These are phyloP conservation scores for Danio albolineatus DNA, from an alignment of 2,797 vertebrate species.

Conservation along the genomic window DNA sequence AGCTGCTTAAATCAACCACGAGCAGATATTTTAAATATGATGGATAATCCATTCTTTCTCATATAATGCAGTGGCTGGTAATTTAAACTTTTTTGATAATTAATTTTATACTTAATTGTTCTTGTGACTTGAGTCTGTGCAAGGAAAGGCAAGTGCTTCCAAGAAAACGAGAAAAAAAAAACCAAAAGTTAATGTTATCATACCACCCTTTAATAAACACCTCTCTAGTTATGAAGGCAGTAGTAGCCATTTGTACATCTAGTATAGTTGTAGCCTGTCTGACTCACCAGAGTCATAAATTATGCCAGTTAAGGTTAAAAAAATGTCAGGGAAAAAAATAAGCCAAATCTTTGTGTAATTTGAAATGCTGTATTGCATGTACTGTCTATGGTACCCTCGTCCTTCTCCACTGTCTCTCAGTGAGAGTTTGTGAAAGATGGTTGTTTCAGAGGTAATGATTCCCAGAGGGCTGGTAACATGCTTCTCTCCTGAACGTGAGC, in stretches of 20 bases:
- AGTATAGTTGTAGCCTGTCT: not conserved
- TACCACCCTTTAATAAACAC: not conserved
- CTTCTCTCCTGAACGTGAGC: conserved; percentile 7
- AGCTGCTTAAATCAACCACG: too few relatives aligned
- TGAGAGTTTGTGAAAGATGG: conserved; percentile 23
- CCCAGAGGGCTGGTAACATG: conserved; percentile 31
- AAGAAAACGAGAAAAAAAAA: too few relatives aligned
- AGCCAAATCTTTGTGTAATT: not conserved
- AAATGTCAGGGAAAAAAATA: not conserved
- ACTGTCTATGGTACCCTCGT: not conserved
- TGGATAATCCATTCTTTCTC: not conserved
- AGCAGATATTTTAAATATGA: not conserved
- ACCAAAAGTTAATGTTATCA: too few relatives aligned
- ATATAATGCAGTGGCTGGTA: not conserved
- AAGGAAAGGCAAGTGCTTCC: too few relatives aligned
- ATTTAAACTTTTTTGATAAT: not conserved
- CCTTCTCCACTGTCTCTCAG: not conserved
- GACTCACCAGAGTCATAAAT: not conserved
- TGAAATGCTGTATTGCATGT: not conserved
- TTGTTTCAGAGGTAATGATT: conserved; percentile 35
- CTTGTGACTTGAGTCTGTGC: too few relatives aligned
- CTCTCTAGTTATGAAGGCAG: not conserved
- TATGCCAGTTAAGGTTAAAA: not conserved
- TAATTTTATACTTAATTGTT: too few relatives aligned
- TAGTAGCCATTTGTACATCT: not conserved